A percentile compares a stretch with the other conserved stretches of the same genome.
phyloP scores from a whole-genome alignment of 2,797 vertebrate species.

The Enteromius fasciolatus region DNA sequence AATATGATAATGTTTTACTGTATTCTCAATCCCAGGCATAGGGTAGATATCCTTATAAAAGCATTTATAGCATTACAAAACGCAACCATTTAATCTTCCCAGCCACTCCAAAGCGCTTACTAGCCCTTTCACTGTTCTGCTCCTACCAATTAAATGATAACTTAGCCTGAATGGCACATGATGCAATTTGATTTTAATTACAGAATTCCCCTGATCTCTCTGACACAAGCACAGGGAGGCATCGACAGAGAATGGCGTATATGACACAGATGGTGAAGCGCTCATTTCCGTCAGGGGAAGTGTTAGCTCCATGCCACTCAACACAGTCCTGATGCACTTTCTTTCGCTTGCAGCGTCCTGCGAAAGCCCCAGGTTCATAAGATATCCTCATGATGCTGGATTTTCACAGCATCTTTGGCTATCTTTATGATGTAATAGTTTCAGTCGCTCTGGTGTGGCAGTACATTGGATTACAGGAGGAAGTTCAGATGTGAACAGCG shows the following conservation, averaged over 20 bases:
- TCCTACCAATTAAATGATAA: conserved; percentile 55
- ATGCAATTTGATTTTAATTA: conserved; percentile 66
- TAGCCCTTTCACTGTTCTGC: conserved; percentile 48
- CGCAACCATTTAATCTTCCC: conserved; percentile 5
- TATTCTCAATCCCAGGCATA: background rate
- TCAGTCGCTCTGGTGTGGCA: conserved; percentile 25
- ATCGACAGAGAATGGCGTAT: conserved; percentile 65
- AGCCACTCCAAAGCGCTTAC: conserved; percentile 23
- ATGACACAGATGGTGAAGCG: conserved; percentile 64
- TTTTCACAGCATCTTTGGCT: conserved; percentile 27
- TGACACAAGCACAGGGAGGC: conserved; percentile 64
- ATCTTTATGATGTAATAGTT: conserved; percentile 41
- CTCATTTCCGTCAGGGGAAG: conserved; percentile 66
- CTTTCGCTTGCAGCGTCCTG: conserved; percentile 31
- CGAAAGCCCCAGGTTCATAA: conserved; percentile 26
- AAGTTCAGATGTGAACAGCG: conserved; percentile 5
- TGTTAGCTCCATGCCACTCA: conserved; percentile 60
- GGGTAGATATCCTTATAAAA: background rate
- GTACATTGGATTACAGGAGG: conserved; percentile 29
- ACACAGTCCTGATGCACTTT: conserved; percentile 21
- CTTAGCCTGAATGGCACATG: conserved; percentile 43
- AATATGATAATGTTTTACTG: background rate
- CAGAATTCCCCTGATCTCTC: conserved; percentile 57
- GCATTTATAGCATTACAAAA: background rate
- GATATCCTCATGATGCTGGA: conserved; percentile 22